Conservation (phyloP, 2,888 invertebrate genomes). For the Caenorhabditis plicata region DNA sequence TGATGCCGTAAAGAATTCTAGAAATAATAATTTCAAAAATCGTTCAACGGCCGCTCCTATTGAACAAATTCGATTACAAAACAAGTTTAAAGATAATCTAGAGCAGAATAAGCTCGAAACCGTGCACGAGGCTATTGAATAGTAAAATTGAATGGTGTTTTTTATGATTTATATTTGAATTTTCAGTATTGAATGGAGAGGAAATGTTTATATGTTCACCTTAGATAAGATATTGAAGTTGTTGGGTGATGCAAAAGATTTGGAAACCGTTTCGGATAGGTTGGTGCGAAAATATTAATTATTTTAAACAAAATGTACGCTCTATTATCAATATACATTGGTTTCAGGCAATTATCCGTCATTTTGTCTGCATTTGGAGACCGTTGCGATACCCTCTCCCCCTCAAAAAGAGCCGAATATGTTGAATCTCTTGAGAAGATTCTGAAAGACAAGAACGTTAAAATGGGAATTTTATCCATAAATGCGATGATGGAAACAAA, state of each 20-base stretch:
- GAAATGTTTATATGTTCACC: conserved; percentile 18
- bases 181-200: conserved; percentile 32
- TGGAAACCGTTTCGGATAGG: conserved; percentile 17
- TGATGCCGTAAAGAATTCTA: too few relatives aligned
- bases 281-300: neutral
- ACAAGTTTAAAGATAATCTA: conserved; percentile 23
- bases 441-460: conserved; percentile 11
- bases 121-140: conserved; percentile 30
- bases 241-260: conserved; percentile 7
- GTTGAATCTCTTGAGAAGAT: conserved; percentile 15
- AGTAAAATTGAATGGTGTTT: conserved; percentile 4
- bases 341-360: conserved; percentile 23
- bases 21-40: conserved; percentile 7
- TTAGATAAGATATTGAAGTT: conserved; percentile 16
- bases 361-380: conserved; percentile 19
- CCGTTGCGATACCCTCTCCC: conserved; percentile 28
- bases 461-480: conserved; percentile 9
- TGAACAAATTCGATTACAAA: conserved; percentile 23
- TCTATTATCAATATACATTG: too few relatives aligned
- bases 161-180: neutral
- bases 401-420: conserved; percentile 8
- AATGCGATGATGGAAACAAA: conserved; percentile 27
- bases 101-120: conserved; percentile 19
- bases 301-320: neutral
- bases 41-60: conserved; percentile 5